Evolutionary conservation across 64 coral and sea anemone species (phyloP).

Genomic region (Astreopora myriophthalma): DNA sequence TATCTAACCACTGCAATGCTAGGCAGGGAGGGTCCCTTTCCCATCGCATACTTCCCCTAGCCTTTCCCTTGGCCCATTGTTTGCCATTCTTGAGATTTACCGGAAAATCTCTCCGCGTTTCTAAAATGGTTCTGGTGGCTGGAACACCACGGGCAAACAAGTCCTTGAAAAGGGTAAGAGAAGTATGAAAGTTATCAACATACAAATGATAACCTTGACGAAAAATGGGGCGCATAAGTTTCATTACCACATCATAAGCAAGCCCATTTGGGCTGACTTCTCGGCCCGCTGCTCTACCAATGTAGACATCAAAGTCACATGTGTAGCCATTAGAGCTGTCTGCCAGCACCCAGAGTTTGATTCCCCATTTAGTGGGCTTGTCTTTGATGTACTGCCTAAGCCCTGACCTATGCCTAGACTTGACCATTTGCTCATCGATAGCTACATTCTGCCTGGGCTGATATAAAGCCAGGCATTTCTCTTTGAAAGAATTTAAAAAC

Average conservation of each 20-base stretch:
- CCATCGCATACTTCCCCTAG: constrained; percentile 45
- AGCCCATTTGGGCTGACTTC: constrained; percentile 26
- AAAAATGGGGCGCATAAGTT: background rate
- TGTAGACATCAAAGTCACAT: constrained; percentile 14
- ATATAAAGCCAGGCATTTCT: too few species aligned
- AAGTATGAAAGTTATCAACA: constrained; percentile 45
- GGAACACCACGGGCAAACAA: background rate
- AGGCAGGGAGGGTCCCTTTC: constrained; percentile 22
- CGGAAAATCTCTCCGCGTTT: constrained; percentile 33
- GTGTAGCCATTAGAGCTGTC: background rate
- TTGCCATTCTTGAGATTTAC: constrained; percentile 16
- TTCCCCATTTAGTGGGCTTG: too few species aligned
- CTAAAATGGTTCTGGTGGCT: constrained; percentile 6
- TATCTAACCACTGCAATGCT: constrained; percentile 24
- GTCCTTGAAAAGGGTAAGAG: constrained; percentile 13
- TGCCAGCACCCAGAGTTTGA: too few species aligned
- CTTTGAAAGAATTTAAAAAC: too few species aligned
- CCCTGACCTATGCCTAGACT: too few species aligned
- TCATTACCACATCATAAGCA: constrained; percentile 40
- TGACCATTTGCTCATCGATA: too few species aligned
- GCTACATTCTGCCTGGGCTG: too few species aligned
- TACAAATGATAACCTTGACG: constrained; percentile 45
- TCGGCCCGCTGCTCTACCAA: background rate
- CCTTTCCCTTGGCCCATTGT: constrained; percentile 27
- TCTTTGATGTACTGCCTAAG: too few species aligned